Base-by-base conservation (phyloP, 2,888 invertebrate genomes). In the Biston betularia region DNA sequence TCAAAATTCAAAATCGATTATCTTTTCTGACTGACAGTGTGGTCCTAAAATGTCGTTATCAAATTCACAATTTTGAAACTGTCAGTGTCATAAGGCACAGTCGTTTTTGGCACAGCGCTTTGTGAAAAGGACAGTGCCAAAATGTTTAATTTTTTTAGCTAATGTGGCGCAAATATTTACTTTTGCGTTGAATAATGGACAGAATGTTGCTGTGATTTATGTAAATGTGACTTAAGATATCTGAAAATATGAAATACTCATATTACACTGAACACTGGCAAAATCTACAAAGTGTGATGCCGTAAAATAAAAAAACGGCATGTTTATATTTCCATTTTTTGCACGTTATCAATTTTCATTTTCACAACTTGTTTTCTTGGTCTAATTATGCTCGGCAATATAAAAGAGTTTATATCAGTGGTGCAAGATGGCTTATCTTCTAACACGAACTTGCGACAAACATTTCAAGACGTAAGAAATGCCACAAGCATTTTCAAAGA, bases 351-450 rank as follows among this genome's bases (percentile, higher is more conserved):
- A 35, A 7, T 11, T 33, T 33, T 34, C 6, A 3, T 49, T 2
- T n/a, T 14, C n/a, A 33, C 6, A 44, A 44, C 44, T 11, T 3
- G 9, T 44, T 38, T 44, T 45, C 34, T 14, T 44, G 9, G 14
- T 38, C 59, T 55, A 38, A 75, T 59, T 79, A 94, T 94, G 94
- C 87, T 94, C 72, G 90, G 93, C 53, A 94, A 93, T 75, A 69
- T 94, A 34, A 94, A 91, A 81, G 94, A 92, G 49, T 91, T 93
- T 74, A 87, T 94, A 76, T 87, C 92, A 54, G 90, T 92, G 6
- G 93, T 93, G 7, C 93, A 93, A 85, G 92, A 93, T 71, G 93
- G 93, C 6, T 74, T 93, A 69, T 78, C 84, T 61, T 88, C 90
- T 6, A 93, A 89, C 73, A 91, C 81, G 64, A 93, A 92, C 73